Base-by-base conservation (phyloP, 2,888 invertebrate species). In the Tenthredo notha region DNA sequence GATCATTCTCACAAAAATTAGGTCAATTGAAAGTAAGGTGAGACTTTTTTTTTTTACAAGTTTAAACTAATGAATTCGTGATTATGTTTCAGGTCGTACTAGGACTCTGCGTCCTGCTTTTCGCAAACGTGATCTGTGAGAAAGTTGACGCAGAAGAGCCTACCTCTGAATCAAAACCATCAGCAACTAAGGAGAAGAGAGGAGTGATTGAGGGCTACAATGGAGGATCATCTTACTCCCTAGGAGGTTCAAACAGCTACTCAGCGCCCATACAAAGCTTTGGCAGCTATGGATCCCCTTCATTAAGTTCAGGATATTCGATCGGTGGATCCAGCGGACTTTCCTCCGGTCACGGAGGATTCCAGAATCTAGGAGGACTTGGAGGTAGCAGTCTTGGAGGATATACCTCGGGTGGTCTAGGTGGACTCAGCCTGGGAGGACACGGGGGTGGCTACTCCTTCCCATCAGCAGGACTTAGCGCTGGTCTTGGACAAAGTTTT, bases 171-270 rank as follows among this genome's bases (percentile, higher is more conserved):
- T 47, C 84, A 6, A 85, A 84, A 40, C n/a, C 43, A 7, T 67
- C 74, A 15, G 43, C 74, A 21, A 86, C 85, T 0, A 92, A 93
- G 85, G 92, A 91, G 80, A 93, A 93, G 86, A 90, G 93, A 18
- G 93, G 93, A 1, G 86, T 90, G 25, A 86, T 84, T 5, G 92
- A 93, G 37, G 90, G 90, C 80, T 86, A 89, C 78, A 29, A 75
- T 88, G 7, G 87, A 89, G 67, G 83, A 18, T 83, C 83, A 25
- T 83, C 80, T 67, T 89, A 90, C 65, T 88, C 90, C 0, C 86
- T 88, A n/a, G 89, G 89, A 10, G 88, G 87, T 65, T 85, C 88
- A 0, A 83, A 87, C 54, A 87, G 90, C 21, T 88, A 88, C 37
- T 88, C 78, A 29, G 75, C 84, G 1, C 75, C 65, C 18, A 33